These are phyloP conservation scores for Cherax quadricarinatus DNA, from an alignment of 1,140 invertebrate species.

Conservation along the genomic window DNA sequence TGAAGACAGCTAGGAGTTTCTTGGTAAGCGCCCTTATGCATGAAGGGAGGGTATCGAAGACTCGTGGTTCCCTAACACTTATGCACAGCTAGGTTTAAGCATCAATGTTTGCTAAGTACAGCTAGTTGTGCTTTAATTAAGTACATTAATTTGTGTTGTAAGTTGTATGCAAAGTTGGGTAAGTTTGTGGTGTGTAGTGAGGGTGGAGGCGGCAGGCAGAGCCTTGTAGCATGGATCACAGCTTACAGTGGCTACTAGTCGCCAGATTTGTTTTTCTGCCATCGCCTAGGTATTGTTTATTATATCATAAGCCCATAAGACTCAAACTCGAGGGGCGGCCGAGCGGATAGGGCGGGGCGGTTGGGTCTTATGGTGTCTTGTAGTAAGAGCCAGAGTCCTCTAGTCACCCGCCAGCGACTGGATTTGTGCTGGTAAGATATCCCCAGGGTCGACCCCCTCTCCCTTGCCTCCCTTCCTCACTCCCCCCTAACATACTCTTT, in stretches of 20 bases:
- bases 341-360: background rate
- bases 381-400: slow-evolving; percentile 7
- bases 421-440: slow-evolving; percentile 48
- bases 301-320: slow-evolving; percentile 50
- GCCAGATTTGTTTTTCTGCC: slow-evolving; percentile 29
- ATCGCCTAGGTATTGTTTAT: slow-evolving; percentile 32
- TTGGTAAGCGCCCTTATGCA: no score
- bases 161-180: no score
- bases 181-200: no score
- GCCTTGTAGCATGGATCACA: background rate
- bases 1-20: no score
- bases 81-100: no score
- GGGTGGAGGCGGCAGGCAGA: no score
- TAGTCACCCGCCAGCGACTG: background rate
- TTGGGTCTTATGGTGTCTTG: background rate
- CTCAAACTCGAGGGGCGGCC: slow-evolving; percentile 1
- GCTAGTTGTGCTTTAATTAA: no score
- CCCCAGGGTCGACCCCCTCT: background rate
- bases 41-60: no score
- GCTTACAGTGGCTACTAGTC: background rate
- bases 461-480: background rate
- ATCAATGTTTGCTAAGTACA: no score
- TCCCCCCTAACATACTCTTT: background rate
- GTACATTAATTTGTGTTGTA: no score
- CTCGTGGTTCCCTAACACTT: no score